Evolutionary conservation across 2,888 invertebrate species (phyloP).

Genomic region (Sylvicola fuscatus): DNA sequence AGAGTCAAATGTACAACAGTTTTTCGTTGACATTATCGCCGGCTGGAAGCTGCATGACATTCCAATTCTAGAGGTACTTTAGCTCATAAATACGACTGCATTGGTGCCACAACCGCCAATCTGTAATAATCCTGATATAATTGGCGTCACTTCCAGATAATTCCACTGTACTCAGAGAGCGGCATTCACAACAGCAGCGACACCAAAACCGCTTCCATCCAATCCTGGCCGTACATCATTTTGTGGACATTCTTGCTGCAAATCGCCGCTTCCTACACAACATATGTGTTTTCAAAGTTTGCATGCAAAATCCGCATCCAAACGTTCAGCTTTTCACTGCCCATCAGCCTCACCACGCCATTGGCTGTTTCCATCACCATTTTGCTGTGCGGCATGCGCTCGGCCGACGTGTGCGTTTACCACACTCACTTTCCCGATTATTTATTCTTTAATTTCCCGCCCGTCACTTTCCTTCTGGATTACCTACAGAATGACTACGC

Average conservation of each 20-base stretch:
- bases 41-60: too few species aligned
- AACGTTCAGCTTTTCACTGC: constrained; percentile 67
- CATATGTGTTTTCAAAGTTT: constrained; percentile 51
- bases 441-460: constrained; percentile 67
- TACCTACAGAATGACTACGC: constrained; percentile 39
- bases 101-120: too few species aligned
- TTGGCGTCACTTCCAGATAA: too few species aligned
- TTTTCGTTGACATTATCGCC: too few species aligned
- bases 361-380: constrained; percentile 47
- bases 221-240: too few species aligned
- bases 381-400: constrained; percentile 40
- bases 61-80: too few species aligned
- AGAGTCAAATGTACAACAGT: too few species aligned
- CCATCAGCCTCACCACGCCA: constrained; percentile 58
- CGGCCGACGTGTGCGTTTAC: constrained; percentile 44
- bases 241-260: constrained; percentile 33
- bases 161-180: too few species aligned
- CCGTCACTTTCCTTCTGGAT: constrained; percentile 30
- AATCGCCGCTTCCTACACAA: constrained; percentile 39
- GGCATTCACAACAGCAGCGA: too few species aligned
- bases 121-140: too few species aligned
- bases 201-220: too few species aligned
- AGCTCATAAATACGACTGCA: too few species aligned
- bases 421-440: constrained; percentile 52
- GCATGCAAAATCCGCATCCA: constrained; percentile 82